These are phyloP conservation scores for Adela reaumurella DNA, from an alignment of 2,888 invertebrate species.

Conservation along the genomic window DNA sequence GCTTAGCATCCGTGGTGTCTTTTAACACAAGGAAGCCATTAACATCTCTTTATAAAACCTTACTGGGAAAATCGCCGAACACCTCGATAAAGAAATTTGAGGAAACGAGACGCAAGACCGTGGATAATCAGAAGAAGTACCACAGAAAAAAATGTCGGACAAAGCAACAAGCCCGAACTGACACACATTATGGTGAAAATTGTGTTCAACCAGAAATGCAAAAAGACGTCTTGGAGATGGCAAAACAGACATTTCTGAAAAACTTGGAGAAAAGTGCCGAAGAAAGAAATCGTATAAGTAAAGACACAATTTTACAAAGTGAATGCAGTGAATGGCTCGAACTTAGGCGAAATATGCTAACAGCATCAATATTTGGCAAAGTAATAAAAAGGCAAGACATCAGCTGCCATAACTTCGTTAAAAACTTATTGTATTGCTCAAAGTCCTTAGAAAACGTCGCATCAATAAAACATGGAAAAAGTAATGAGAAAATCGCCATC, in stretches of 20 bases:
- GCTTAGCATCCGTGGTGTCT: constrained; percentile 14
- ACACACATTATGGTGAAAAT: constrained; percentile 1
- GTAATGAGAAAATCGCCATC: constrained; percentile 6
- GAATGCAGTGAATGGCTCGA: constrained; percentile 6
- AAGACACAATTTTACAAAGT: constrained; percentile 5
- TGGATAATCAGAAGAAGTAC: constrained; percentile 1
- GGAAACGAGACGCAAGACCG: neutral
- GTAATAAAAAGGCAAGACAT: constrained; percentile 1
- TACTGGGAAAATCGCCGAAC: neutral
- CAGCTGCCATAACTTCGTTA: constrained; percentile 3
- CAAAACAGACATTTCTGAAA: constrained; percentile 5
- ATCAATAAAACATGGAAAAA: constrained; percentile 6
- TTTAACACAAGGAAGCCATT: constrained; percentile 11
- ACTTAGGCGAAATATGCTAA: constrained; percentile 6
- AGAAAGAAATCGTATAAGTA: constrained; percentile 2
- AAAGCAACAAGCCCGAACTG: neutral
- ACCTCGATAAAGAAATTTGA: constrained; percentile 2
- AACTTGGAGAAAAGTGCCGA: constrained; percentile 1
- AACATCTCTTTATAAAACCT: neutral
- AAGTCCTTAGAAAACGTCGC: neutral
- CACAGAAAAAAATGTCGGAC: too few species aligned
- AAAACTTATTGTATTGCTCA: neutral
- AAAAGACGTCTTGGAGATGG: constrained; percentile 1
- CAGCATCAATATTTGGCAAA: constrained; percentile 4
- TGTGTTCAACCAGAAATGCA: constrained; percentile 5